Evolutionary conservation across 2,888 invertebrate genomes (phyloP), one percentile per base, ranked within the genome.

Genomic region (Calliphora vomitoria): DNA sequence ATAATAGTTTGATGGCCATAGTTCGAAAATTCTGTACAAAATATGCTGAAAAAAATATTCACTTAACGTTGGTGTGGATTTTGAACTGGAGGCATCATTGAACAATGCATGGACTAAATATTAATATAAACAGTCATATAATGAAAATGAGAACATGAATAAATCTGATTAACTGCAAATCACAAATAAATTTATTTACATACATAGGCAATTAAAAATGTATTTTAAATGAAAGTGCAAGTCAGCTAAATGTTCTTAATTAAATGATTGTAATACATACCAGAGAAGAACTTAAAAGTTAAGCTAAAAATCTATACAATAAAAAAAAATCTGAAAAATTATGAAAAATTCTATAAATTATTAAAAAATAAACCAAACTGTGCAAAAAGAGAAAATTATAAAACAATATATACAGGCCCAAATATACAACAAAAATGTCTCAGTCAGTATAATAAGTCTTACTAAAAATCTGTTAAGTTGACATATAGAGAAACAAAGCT

Each of bases 211-310:
- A 41, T 41, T 2, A 41, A 44, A 44, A 44, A 44, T 44, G 11
- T 44, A 11, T 44, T 44, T n/a, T 6, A 10, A 55, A 55, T 20
- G 55, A 55, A 55, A 2, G 8, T 20, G 20, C 13, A 10, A 44
- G 13, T 4, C 13, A 13, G 11, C 44, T 13, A 44, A 44, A 44
- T 44, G 11, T 44, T 44, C 3, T 44, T 41, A 6, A 8, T 41
- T 41, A 41, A 41, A 41, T 41, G 38, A 41, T 41, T 35, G 4
- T 11, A 82, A 83, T 83, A 83, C 76, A 83, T 83, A 83, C 83
- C 76, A 82, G 68, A 3, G 47, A 15, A 68, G 44, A 5, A 68
- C 2, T 64, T 20, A 44, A 69, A 55, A 35, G 3, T 55, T 3
- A 20, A 11, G 15, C 25, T 62, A 72, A 35, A 41, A 41, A 76